A percentile compares a stretch with the other conserved stretches of the same genome.
These are phyloP conservation scores for Minunthozetes semirufus DNA, from an alignment of 2,888 invertebrate genomes.

Conservation along the genomic window DNA sequence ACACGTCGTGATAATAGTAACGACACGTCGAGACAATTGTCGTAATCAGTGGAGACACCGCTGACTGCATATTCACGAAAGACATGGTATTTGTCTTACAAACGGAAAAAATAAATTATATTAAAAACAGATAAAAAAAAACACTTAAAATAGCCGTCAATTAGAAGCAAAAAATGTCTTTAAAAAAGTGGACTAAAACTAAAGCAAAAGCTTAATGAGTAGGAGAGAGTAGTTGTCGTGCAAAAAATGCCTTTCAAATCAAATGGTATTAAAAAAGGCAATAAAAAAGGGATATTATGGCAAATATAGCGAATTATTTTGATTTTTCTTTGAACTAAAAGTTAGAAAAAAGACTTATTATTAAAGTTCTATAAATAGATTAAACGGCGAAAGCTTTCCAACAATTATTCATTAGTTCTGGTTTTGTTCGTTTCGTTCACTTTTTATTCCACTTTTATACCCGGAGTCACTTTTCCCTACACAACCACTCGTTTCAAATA, in stretches of 20 bases:
- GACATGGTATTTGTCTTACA: not conserved
- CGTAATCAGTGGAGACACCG: constrained; percentile 1
- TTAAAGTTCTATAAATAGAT: not conserved
- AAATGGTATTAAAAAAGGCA: too few relatives aligned
- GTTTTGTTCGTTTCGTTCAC: constrained; percentile 4
- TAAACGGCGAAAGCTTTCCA: not conserved
- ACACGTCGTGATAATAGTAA: constrained; percentile 32
- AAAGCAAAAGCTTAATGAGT: too few relatives aligned
- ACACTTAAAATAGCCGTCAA: not conserved
- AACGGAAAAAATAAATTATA: not conserved
- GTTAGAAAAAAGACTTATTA: not conserved
- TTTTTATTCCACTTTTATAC: not conserved
- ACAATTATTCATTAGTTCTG: constrained; percentile 7
- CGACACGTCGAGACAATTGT: not conserved
- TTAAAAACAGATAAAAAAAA: not conserved
- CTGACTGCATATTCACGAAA: constrained; percentile 28
- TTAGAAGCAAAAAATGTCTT: not conserved
- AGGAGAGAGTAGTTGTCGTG: too few relatives aligned
- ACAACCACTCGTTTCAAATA: not conserved
- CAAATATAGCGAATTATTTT: not conserved
- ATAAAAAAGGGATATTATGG: too few relatives aligned
- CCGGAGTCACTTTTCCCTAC: not conserved
- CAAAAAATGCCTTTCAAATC: too few relatives aligned
- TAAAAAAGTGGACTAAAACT: too few relatives aligned
- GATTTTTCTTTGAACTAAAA: not conserved